Evolutionary conservation across 2,113 vertebrate genomes (phyloP).

Genomic region (Porphyrio hochstetteri): DNA sequence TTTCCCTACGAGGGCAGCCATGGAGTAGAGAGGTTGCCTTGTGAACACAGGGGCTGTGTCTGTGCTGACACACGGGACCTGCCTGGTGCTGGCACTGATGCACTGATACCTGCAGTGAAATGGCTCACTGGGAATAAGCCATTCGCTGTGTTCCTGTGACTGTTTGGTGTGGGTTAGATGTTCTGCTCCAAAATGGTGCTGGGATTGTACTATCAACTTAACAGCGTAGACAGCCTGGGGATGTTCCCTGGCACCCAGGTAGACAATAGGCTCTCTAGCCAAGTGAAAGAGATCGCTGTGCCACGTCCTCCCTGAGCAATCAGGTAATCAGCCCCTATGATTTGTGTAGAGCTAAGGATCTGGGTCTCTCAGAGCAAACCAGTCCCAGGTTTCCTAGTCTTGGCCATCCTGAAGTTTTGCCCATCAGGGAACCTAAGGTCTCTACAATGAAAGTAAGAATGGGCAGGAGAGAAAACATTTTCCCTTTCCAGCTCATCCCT

Average conservation of each 20-base stretch:
- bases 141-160: neutral
- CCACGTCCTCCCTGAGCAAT: neutral
- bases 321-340: neutral
- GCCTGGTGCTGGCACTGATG: neutral
- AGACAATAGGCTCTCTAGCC: neutral
- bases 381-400: neutral
- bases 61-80: neutral
- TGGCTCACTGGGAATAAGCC: neutral
- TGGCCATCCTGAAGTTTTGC: neutral
- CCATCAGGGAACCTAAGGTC: neutral
- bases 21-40: neutral
- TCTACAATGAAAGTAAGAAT: neutral
- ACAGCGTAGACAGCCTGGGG: neutral
- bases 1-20: neutral
- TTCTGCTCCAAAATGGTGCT: neutral
- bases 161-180: neutral
- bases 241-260: neutral
- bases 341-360: neutral
- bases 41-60: neutral
- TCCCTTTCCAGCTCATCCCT: neutral
- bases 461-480: neutral
- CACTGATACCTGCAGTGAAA: neutral
- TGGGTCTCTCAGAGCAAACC: neutral
- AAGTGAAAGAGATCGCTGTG: rapidly evolving
- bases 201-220: neutral